phyloP scores from a whole-genome alignment of 92 coral and sea anemone species.

The Anthopleura xanthogrammica region DNA sequence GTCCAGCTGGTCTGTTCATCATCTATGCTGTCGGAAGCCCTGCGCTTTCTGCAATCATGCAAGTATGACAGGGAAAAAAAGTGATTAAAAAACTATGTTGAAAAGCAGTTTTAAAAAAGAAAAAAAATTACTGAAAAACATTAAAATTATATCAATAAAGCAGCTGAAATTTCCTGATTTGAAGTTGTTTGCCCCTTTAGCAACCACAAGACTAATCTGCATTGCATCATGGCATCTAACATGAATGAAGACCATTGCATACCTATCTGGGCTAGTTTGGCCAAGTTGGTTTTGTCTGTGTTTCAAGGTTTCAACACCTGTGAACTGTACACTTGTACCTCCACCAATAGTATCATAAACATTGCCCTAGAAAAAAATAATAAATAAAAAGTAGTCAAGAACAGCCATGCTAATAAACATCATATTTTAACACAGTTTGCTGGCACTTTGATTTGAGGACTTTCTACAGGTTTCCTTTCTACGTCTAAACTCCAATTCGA shows the following conservation, averaged over 20 bases:
- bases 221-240: too few relatives aligned
- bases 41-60: conserved; percentile 72
- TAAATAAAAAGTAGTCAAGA: background rate
- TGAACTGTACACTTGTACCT: conserved; percentile 88
- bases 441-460: too few relatives aligned
- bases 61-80: background rate
- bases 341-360: conserved; percentile 91
- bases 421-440: too few relatives aligned
- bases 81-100: background rate
- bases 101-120: too few relatives aligned
- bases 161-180: too few relatives aligned
- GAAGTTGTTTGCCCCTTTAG: too few relatives aligned
- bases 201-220: too few relatives aligned
- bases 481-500: too few relatives aligned
- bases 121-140: background rate
- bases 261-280: conserved; percentile 86
- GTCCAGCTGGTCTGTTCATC: conserved; percentile 86
- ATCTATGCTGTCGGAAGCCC: conserved; percentile 67
- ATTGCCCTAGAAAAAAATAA: conserved; percentile 60
- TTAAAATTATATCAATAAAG: too few relatives aligned
- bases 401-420: background rate
- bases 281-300: conserved; percentile 25
- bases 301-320: conserved; percentile 87
- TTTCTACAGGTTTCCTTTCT: too few relatives aligned
- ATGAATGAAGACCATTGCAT: background rate